Conservation (phyloP, 2,113 vertebrate species). For the Hippocampus guttulatus region DNA sequence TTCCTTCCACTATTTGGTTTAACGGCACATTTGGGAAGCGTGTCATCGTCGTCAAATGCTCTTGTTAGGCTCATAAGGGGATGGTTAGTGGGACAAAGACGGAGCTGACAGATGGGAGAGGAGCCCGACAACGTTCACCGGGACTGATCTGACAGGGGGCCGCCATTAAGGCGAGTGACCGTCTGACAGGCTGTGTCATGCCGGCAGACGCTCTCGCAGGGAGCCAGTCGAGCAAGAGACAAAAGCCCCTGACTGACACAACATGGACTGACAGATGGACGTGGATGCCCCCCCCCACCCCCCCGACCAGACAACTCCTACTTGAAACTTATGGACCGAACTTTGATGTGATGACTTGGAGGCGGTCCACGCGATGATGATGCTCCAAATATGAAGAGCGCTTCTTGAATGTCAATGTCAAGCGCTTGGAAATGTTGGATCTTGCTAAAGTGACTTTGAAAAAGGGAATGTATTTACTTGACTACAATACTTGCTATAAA, state of each 20-base stretch:
- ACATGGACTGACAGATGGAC: slow-evolving; percentile 16
- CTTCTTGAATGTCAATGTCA: background rate
- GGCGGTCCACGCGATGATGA: background rate
- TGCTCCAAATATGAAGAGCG: background rate
- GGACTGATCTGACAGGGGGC: slow-evolving; percentile 50
- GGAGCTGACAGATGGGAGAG: slow-evolving; percentile 47
- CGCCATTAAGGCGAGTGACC: slow-evolving; percentile 46
- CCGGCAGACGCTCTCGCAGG: slow-evolving; percentile 25
- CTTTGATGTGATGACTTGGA: slow-evolving; percentile 9
- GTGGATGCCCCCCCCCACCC: background rate
- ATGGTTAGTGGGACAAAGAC: slow-evolving; percentile 28
- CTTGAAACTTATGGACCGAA: slow-evolving; percentile 12
- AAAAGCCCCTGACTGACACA: slow-evolving; percentile 32
- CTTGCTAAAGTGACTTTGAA: too few species aligned
- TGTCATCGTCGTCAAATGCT: slow-evolving; percentile 9
- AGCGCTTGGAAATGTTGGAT: background rate
- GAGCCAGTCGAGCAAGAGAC: slow-evolving; percentile 18
- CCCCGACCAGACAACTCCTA: background rate
- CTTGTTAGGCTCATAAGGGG: background rate
- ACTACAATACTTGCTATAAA: too few species aligned
- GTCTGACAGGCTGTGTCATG: slow-evolving; percentile 52
- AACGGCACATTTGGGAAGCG: slow-evolving; percentile 9
- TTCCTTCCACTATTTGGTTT: background rate
- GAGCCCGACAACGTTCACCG: slow-evolving; percentile 41
- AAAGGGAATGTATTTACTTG: too few species aligned